Evolutionary conservation across 1,140 invertebrate genomes (phyloP), one percentile per base, ranked within the genome.

Genomic region (Carcinoscorpius rotundicauda): DNA sequence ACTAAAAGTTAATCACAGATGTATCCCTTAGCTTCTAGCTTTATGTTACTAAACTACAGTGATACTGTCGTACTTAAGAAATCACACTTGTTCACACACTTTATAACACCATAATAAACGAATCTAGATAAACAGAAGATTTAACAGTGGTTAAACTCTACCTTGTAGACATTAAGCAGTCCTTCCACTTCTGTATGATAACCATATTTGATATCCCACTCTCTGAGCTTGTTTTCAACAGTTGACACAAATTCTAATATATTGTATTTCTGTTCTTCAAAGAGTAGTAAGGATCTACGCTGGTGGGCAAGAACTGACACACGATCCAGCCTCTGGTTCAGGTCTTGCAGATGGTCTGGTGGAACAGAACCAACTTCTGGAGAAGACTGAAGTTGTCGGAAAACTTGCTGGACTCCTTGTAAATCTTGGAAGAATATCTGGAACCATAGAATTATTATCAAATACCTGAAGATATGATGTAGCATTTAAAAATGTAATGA

Each of bases 121-220:
- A 29, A 29, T 29, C 0, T 29, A 29, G 29, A 0, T 29, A 29
- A 29, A 29, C 29, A 29, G 29, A 29, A 29, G 29, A 29, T 29
- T 29, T 29, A 29, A 29, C 29, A 70, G 53, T 55, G n/a, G 6
- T 55, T 55, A 8, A 55, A 55, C 53, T 1, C 68, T 69, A 78
- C 77, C 71, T 73, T 68, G 73, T 95, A 96, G 72, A 96, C 90
- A 68, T 89, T 86, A 69, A 95, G 77, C 75, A 94, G 83, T 68
- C 85, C 84, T 72, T 87, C 82, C 3, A 93, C 91, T 73, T 88
- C 85, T 64, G 91, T 85, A 72, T 91, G 84, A 6, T 81, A 79
- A 11, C 91, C 91, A 75, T 93, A 94, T 76, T 95, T 96, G 1
- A 86, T 83, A 66, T 86, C 90, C 93, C 93, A 97, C 55, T 83